phyloP scores from a whole-genome alignment of 1,140 invertebrate species.

The Drosophila pandora region DNA sequence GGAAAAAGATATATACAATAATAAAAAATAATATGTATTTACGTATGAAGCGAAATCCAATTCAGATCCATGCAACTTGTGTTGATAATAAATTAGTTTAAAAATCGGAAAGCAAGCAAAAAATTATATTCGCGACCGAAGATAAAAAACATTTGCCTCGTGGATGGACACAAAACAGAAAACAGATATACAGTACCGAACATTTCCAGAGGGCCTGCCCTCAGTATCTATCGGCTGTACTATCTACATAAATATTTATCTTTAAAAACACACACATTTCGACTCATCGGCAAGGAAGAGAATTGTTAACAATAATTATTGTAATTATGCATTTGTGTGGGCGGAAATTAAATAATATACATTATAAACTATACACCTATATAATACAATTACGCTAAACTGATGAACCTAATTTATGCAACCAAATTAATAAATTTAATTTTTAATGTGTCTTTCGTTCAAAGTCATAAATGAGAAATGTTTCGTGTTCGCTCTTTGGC shows the following conservation, averaged over 20 bases:
- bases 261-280: constrained; percentile 9
- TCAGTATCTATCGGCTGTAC: constrained; percentile 25
- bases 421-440: constrained; percentile 80
- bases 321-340: constrained; percentile 78
- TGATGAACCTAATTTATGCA: constrained; percentile 74
- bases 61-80: constrained; percentile 54
- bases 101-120: constrained; percentile 36
- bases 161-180: constrained; percentile 9
- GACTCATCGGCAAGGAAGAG: constrained; percentile 23
- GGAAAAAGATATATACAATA: constrained; percentile 49
- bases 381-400: constrained; percentile 71
- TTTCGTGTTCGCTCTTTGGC: constrained; percentile 9
- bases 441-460: constrained; percentile 84
- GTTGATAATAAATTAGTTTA: constrained; percentile 78
- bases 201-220: constrained; percentile 52
- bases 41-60: constrained; percentile 42
- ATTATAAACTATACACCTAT: constrained; percentile 56
- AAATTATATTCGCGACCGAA: constrained; percentile 43
- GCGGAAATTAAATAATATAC: constrained; percentile 50
- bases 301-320: constrained; percentile 79
- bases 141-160: constrained; percentile 34
- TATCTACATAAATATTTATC: constrained; percentile 11
- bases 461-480: constrained; percentile 75
- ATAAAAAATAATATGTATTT: constrained; percentile 49
- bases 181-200: constrained; percentile 42